Percentiles rank a stretch among this genome's conserved stretches.
These are phyloP conservation scores for Cheilosia soror DNA, from an alignment of 2,888 invertebrate species.

Conservation along the genomic window DNA sequence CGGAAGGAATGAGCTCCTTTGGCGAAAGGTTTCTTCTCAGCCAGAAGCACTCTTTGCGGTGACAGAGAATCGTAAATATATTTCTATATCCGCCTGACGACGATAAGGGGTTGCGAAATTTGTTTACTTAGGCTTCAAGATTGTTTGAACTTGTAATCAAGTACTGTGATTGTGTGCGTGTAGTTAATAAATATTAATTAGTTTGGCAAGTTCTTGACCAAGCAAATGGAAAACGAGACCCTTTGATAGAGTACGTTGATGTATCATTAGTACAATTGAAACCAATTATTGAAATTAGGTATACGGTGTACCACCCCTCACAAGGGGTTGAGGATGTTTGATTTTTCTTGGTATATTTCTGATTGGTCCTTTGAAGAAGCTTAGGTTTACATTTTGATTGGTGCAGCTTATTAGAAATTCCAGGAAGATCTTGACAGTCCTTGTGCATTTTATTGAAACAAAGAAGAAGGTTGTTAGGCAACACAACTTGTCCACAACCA, in stretches of 20 bases:
- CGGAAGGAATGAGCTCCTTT: background rate
- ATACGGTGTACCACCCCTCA: too few relatives aligned
- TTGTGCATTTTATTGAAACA: too few relatives aligned
- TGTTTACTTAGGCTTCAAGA: slow-evolving; percentile 20
- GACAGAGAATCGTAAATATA: slow-evolving; percentile 16
- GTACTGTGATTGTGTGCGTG: slow-evolving; percentile 21
- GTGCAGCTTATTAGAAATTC: too few relatives aligned
- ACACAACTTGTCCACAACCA: too few relatives aligned
- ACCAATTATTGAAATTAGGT: slow-evolving; percentile 20
- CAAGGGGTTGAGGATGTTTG: too few relatives aligned
- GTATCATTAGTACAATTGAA: slow-evolving; percentile 33
- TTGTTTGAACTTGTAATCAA: slow-evolving; percentile 36
- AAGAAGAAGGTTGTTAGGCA: too few relatives aligned
- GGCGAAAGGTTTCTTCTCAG: background rate
- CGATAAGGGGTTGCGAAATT: background rate
- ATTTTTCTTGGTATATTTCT: too few relatives aligned
- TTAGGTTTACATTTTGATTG: too few relatives aligned
- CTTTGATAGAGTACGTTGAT: slow-evolving; percentile 9
- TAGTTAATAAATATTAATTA: slow-evolving; percentile 38
- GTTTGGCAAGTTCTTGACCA: slow-evolving; percentile 24
- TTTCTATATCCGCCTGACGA: background rate
- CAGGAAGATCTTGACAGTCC: too few relatives aligned
- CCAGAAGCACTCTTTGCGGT: background rate
- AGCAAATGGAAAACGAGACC: background rate
- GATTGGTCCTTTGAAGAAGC: too few relatives aligned